phyloP scores from a whole-genome alignment of 2,888 invertebrate genomes.

The Bursaphelenchus okinawaensis region DNA sequence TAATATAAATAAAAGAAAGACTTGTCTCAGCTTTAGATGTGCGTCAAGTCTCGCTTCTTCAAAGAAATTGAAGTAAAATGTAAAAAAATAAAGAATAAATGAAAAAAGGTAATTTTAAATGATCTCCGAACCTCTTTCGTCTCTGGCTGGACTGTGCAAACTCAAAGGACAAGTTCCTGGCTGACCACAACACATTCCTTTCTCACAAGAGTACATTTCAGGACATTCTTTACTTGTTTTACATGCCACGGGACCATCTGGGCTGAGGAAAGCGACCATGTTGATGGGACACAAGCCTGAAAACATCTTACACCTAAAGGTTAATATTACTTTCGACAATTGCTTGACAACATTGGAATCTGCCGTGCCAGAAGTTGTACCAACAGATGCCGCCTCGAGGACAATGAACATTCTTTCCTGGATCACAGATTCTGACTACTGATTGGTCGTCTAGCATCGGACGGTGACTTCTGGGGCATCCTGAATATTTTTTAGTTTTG shows the following conservation, averaged over 20 bases:
- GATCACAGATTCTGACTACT: constrained; percentile 8
- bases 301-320: not conserved
- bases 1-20: no score
- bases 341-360: constrained; percentile 36
- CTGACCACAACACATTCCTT: constrained; percentile 28
- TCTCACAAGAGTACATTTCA: constrained; percentile 13
- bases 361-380: constrained; percentile 46
- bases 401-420: constrained; percentile 21
- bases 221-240: constrained; percentile 22
- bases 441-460: constrained; percentile 14
- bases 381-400: constrained; percentile 29
- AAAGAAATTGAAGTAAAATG: no score
- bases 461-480: constrained; percentile 25
- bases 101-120: not conserved
- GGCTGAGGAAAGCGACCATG: constrained; percentile 29
- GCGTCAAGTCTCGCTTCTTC: no score
- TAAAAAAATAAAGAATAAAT: not conserved
- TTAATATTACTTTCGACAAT: not conserved
- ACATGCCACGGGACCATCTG: constrained; percentile 21
- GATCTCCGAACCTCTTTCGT: constrained; percentile 21
- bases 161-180: constrained; percentile 23
- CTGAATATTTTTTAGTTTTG: no score
- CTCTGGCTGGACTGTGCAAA: constrained; percentile 21
- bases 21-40: no score
- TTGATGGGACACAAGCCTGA: constrained; percentile 34